A percentile compares a stretch with the other conserved stretches of the same genome.
Conservation (phyloP, 2,113 vertebrate genomes). For the Oryctolagus cuniculus region DNA sequence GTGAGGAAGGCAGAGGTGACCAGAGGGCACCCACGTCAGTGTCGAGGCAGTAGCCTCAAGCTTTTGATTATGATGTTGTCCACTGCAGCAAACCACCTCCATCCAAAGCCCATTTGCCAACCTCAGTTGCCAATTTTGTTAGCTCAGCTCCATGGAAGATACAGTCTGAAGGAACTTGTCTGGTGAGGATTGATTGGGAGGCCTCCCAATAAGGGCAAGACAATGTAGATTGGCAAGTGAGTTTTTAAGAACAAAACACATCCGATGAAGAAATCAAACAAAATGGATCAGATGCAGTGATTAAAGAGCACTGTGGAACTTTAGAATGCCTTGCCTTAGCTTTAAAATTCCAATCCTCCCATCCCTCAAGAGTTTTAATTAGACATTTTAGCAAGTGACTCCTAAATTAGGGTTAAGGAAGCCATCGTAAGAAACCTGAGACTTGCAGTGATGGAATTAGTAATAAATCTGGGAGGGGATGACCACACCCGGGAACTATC, state of each 20-base stretch:
- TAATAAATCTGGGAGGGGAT: background rate
- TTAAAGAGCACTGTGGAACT: background rate
- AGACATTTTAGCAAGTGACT: background rate
- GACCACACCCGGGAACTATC: background rate
- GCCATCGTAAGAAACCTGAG: accelerated
- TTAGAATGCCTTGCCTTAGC: background rate
- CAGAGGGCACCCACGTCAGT: accelerated
- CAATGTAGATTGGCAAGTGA: background rate
- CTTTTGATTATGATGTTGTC: background rate
- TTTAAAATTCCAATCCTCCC: background rate
- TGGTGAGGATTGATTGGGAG: background rate
- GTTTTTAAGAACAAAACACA: background rate
- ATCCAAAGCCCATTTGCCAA: background rate
- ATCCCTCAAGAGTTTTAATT: background rate
- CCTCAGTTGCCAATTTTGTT: background rate
- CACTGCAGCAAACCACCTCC: background rate
- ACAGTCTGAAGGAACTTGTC: background rate
- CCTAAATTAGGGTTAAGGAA: background rate
- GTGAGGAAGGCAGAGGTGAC: background rate
- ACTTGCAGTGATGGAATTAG: background rate
- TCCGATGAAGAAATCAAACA: background rate
- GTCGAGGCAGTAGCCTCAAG: accelerated
- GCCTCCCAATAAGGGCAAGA: background rate
- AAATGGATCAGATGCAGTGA: background rate
- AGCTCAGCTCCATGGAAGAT: background rate